These are phyloP conservation scores for Melitaea athalia DNA, from an alignment of 2,888 invertebrate species.

Conservation along the genomic window DNA sequence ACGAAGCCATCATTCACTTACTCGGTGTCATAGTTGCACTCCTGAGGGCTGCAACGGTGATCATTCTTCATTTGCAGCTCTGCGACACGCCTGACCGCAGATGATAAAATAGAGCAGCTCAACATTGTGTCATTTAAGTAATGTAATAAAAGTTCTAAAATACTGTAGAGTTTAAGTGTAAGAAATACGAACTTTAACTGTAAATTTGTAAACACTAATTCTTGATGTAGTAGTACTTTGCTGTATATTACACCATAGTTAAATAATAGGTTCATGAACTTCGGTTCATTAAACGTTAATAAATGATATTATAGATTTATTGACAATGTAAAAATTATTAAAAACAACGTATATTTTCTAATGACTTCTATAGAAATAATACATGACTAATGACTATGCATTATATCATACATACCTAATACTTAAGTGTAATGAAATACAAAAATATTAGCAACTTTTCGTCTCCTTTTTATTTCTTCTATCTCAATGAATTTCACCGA, in stretches of 20 bases:
- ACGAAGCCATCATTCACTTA: constrained; percentile 74
- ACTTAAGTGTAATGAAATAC: constrained; percentile 46
- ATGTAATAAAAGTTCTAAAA: no score
- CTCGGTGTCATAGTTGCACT: constrained; percentile 55
- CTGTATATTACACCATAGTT: no score
- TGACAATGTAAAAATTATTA: no score
- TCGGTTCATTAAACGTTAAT: no score
- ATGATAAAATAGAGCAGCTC: constrained; percentile 21
- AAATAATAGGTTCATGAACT: no score
- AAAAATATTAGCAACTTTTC: constrained; percentile 70
- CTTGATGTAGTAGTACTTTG: no score
- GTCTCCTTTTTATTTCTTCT: constrained; percentile 63
- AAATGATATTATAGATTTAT: no score
- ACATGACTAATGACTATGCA: no score
- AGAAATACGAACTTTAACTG: no score
- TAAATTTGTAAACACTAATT: no score
- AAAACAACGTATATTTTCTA: background rate
- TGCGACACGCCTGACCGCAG: constrained; percentile 32
- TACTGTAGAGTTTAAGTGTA: no score
- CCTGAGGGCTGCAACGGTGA: constrained; percentile 58
- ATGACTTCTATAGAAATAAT: background rate
- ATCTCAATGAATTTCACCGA: constrained; percentile 75
- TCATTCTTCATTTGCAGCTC: constrained; percentile 75
- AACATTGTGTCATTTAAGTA: background rate
- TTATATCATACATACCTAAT: background rate